phyloP scores from a whole-genome alignment of 2,113 vertebrate species.

The Himantopus leucocephalus region DNA sequence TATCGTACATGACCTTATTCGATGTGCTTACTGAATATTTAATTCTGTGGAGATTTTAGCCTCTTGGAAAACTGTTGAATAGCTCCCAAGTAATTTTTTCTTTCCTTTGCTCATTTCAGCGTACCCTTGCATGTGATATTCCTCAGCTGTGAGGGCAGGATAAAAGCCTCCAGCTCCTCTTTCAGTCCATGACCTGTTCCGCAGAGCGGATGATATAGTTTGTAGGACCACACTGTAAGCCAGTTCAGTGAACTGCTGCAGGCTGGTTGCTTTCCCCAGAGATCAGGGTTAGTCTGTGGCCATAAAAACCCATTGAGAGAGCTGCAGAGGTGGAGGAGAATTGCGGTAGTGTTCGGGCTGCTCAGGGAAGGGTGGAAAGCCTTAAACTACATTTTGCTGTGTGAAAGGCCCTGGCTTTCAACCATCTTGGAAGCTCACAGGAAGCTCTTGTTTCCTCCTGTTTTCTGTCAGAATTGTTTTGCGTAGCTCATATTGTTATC shows the following conservation, averaged over 20 bases:
- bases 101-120: not conserved
- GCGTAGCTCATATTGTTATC: not conserved
- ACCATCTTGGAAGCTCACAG: not conserved
- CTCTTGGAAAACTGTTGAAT: not conserved
- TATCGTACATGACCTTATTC: not conserved
- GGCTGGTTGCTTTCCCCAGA: not conserved
- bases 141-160: no score
- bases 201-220: fast-evolving
- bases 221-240: not conserved
- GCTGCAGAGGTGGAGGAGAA: not conserved
- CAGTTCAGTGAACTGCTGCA: not conserved
- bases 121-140: not conserved
- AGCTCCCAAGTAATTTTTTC: not conserved
- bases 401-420: not conserved
- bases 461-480: not conserved
- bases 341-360: not conserved
- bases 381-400: not conserved
- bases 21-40: not conserved
- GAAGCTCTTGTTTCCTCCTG: not conserved
- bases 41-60: not conserved
- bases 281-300: not conserved
- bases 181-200: not conserved
- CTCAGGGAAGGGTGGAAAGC: not conserved
- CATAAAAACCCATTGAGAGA: not conserved
- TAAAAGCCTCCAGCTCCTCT: not conserved